Evolutionary conservation across 2,797 vertebrate genomes (phyloP), one percentile per base, ranked within the genome.

Genomic region (Acanthurus tractus): DNA sequence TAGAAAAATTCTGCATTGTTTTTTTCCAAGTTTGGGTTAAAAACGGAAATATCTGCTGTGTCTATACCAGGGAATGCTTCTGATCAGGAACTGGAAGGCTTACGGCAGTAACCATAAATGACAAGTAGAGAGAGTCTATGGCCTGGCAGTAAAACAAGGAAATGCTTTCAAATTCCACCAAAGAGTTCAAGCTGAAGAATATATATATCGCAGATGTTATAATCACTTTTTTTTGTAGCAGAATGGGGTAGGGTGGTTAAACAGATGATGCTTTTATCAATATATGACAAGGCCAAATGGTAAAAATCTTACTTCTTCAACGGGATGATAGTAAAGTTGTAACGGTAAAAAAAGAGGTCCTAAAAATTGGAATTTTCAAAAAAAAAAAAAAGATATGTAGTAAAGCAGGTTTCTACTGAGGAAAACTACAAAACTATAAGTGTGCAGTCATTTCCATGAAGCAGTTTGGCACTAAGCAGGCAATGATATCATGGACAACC

Each of bases 1-100:
- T 95, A 25, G 94, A 92, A 88, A 96, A 96, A 88, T 96, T 96
- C 91, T 96, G 95, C 95, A 96, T 96, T 88, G 87, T 34, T 93
- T 89, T 89, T 79, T 53, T 78, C 63, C 62, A 62, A 78, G 70
- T 76, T 81, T 86, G 69, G 59, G 69, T 83, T 79, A 58, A 87
- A 87, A 86, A 83, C 46, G 9, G 63, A 83, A 86, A 90, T 75
- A 66, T 74, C 59, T 79, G 68, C 74, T 86, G 76, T 69, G 85
- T 88, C 73, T 87, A 78, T 85, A 81, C 34, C 72, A 79, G 83
- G 85, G 86, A 92, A 92, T 91, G 89, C 76, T 84, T 89, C 81
- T 79, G 75, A 91, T 85, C 72, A 82, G 61, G 86, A 83, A 81
- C 68, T 82, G 78, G 85, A 88, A 88, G 73, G 82, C 82, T 82